These are phyloP conservation scores for Eubasilissa splendida DNA, from an alignment of 2,888 invertebrate genomes.

Conservation along the genomic window DNA sequence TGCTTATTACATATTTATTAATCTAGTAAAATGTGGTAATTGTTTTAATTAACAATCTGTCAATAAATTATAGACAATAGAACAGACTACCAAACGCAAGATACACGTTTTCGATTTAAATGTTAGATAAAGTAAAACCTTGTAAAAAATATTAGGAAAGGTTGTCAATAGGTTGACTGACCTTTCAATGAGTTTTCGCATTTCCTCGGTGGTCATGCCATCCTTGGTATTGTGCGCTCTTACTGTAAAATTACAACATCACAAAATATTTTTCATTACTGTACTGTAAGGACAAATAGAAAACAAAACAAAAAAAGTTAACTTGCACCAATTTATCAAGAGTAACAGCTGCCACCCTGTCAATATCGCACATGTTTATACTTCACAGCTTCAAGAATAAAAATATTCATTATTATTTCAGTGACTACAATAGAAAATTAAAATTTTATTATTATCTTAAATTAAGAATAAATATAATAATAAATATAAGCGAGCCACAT, in stretches of 20 bases:
- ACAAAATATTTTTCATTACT: constrained; percentile 56
- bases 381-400: too few species aligned
- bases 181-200: constrained; percentile 98
- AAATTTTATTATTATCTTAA: too few species aligned
- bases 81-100: background rate
- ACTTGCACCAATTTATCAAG: constrained; percentile 33
- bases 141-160: constrained; percentile 41
- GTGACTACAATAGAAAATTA: too few species aligned
- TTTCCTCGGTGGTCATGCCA: constrained; percentile 95
- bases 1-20: too few species aligned
- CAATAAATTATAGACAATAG: background rate
- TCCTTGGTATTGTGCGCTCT: constrained; percentile 85
- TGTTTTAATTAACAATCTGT: too few species aligned
- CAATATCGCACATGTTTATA: too few species aligned
- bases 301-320: constrained; percentile 21
- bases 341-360: background rate
- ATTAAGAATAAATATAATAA: too few species aligned
- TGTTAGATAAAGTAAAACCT: constrained; percentile 1
- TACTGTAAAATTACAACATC: constrained; percentile 70
- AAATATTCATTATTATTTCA: too few species aligned
- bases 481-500: too few species aligned
- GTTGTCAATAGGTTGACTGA: constrained; percentile 73
- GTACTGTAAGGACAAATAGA: constrained; percentile 43
- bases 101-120: background rate
- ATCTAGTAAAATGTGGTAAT: too few species aligned